Conservation (phyloP, 2,888 invertebrate species). For the Bembecia ichneumoniformis region DNA sequence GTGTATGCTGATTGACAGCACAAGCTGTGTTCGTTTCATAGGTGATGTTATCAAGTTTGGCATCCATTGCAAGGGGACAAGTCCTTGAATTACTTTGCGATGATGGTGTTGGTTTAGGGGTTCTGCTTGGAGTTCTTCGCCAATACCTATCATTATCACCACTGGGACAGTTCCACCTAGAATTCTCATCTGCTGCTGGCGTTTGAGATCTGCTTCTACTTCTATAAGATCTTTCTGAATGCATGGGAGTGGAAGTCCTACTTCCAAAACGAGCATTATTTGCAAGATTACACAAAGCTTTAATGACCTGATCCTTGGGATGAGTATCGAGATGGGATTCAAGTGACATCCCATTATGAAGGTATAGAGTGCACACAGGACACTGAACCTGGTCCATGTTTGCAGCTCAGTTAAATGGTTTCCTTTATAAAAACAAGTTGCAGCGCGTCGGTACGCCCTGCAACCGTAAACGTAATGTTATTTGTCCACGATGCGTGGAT, state of each 20-base stretch:
- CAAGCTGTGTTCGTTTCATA: constrained; percentile 42
- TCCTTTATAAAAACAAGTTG: not conserved
- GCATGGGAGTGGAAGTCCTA: constrained; percentile 51
- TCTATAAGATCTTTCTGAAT: constrained; percentile 54
- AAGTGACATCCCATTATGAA: constrained; percentile 86
- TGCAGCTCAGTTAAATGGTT: constrained; percentile 7
- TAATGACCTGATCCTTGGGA: constrained; percentile 90
- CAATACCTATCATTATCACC: constrained; percentile 55
- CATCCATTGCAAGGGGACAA: constrained; percentile 39
- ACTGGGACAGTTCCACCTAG: constrained; percentile 41
- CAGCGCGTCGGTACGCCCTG: not conserved
- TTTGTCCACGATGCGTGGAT: constrained; percentile 38
- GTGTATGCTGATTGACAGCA: constrained; percentile 11
- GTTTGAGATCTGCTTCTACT: constrained; percentile 56
- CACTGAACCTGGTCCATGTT: constrained; percentile 75
- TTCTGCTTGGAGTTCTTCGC: constrained; percentile 51
- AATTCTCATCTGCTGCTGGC: constrained; percentile 44
- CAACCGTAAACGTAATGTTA: constrained; percentile 12
- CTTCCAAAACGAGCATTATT: constrained; percentile 54
- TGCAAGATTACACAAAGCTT: constrained; percentile 76
- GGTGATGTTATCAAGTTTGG: constrained; percentile 38
- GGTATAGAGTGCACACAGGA: constrained; percentile 87
- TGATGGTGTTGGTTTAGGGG: constrained; percentile 35
- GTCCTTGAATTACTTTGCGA: constrained; percentile 33
- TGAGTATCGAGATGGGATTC: constrained; percentile 87